These are phyloP conservation scores for Prosopocoilus inquinatus DNA, from an alignment of 2,888 invertebrate genomes.

Conservation along the genomic window DNA sequence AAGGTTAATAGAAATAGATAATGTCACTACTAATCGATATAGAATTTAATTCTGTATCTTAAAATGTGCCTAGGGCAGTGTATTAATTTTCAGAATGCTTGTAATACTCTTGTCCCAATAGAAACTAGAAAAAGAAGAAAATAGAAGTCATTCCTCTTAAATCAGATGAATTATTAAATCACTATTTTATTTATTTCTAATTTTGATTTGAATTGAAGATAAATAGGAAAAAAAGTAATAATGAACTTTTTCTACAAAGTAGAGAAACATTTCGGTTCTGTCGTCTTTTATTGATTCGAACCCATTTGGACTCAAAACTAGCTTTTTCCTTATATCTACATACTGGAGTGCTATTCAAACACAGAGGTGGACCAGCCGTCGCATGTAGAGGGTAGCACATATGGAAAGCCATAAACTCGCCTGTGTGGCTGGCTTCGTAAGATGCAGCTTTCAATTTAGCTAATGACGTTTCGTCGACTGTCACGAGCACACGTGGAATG, in stretches of 20 bases:
- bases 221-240: slow-evolving; percentile 31
- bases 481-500: slow-evolving; percentile 50
- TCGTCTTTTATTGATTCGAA: slow-evolving; percentile 48
- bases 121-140: too few species aligned
- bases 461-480: slow-evolving; percentile 53
- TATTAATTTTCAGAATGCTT: too few species aligned
- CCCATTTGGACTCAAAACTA: slow-evolving; percentile 48
- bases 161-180: too few species aligned
- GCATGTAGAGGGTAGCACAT: slow-evolving; percentile 29
- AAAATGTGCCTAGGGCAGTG: too few species aligned
- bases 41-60: too few species aligned
- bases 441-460: slow-evolving; percentile 54
- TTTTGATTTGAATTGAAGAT: too few species aligned
- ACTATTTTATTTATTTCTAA: too few species aligned
- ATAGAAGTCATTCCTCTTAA: too few species aligned
- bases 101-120: too few species aligned
- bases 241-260: slow-evolving; percentile 33
- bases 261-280: slow-evolving; percentile 41
- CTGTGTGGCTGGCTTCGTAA: slow-evolving; percentile 45
- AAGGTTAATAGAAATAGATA: too few species aligned
- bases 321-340: slow-evolving; percentile 48
- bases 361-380: slow-evolving; percentile 38
- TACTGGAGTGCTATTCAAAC: slow-evolving; percentile 53
- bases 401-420: slow-evolving; percentile 21
- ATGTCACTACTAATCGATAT: too few species aligned